phyloP scores from a whole-genome alignment of 2,113 vertebrate species.

The Notarius lentiginosus region DNA sequence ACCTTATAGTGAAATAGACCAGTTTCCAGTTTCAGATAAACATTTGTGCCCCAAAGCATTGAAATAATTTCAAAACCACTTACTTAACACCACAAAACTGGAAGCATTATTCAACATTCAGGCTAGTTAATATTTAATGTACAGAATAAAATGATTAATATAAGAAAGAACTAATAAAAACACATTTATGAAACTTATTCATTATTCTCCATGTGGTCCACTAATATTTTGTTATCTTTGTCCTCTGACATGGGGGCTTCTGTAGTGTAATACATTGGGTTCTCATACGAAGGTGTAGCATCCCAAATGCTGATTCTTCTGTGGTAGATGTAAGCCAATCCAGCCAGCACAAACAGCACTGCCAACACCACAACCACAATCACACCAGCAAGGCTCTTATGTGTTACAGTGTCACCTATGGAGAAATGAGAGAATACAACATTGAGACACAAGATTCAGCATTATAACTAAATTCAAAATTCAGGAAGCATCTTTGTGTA shows the following conservation, averaged over 20 bases:
- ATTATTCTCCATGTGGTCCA: constrained; percentile 62
- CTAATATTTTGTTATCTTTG: constrained; percentile 74
- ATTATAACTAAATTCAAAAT: neutral
- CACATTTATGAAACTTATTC: constrained; percentile 21
- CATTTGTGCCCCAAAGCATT: neutral
- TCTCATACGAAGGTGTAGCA: constrained; percentile 72
- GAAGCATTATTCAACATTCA: neutral
- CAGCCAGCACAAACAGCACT: constrained; percentile 59
- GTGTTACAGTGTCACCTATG: neutral
- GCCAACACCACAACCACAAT: constrained; percentile 65
- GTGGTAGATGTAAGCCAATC: constrained; percentile 72
- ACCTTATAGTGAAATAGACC: neutral
- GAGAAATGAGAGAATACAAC: neutral
- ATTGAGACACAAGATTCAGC: neutral
- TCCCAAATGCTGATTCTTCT: constrained; percentile 56
- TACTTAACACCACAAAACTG: neutral
- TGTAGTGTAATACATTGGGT: constrained; percentile 78
- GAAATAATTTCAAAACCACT: neutral
- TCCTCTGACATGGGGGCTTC: constrained; percentile 50
- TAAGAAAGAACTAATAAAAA: constrained; percentile 8
- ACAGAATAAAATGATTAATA: neutral
- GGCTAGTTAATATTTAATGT: neutral
- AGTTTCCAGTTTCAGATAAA: neutral
- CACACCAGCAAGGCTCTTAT: neutral
- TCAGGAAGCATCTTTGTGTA: neutral